A percentile compares a stretch with the other conserved stretches of the same genome.
Conservation (phyloP, 2,113 vertebrate species). For the Gobiocypris rarus region DNA sequence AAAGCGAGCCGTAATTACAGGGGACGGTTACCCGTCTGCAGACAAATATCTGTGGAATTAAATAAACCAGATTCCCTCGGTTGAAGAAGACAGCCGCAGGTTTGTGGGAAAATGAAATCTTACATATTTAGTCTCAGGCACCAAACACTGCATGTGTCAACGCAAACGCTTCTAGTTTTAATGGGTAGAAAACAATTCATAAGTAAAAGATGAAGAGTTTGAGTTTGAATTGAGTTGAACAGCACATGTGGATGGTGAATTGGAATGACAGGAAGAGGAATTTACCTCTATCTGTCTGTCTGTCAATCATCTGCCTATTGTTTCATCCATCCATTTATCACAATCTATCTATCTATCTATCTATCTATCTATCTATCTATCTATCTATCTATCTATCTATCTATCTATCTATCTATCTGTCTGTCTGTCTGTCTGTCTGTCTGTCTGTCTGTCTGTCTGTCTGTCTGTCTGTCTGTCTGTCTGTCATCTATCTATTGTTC, state of each 20-base stretch:
- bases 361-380: too few species aligned
- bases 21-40: constrained; percentile 73
- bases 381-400: too few species aligned
- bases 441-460: too few species aligned
- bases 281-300: not conserved
- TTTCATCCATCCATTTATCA: not conserved
- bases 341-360: too few species aligned
- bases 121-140: not conserved
- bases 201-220: not conserved
- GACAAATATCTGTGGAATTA: constrained; percentile 78
- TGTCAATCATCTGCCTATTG: too few species aligned
- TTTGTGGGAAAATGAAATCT: not conserved
- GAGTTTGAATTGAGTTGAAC: not conserved
- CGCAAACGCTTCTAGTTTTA: not conserved
- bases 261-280: too few species aligned
- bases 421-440: accelerated
- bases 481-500: too few species aligned
- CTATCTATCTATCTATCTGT: too few species aligned
- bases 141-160: not conserved
- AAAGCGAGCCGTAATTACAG: constrained; percentile 78
- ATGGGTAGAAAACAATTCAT: not conserved
- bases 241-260: not conserved
- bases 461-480: too few species aligned
- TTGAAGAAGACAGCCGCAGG: not conserved
- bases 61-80: constrained; percentile 62